Evolutionary conservation across 2,797 vertebrate species (phyloP).

Genomic region (Xenentodon cancila): DNA sequence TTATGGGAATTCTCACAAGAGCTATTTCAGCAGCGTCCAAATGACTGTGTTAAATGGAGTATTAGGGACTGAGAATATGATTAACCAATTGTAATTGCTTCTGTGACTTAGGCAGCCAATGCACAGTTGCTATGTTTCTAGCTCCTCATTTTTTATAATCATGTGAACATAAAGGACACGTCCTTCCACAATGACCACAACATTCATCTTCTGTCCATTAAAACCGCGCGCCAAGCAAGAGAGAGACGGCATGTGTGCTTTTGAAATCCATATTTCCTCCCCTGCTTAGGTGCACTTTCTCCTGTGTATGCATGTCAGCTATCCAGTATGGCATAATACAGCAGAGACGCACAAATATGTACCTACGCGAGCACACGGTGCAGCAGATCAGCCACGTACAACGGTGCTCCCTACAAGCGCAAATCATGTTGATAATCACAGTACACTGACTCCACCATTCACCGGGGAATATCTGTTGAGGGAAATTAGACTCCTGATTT

Average conservation of each 20-base stretch:
- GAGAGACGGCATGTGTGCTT: conserved; percentile 49
- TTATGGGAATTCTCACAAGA: conserved; percentile 74
- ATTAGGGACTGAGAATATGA: conserved; percentile 74
- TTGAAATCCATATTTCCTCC: conserved; percentile 49
- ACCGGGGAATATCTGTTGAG: conserved; percentile 70
- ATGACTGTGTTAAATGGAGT: conserved; percentile 75
- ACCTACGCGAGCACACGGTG: conserved; percentile 45
- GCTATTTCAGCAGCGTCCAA: conserved; percentile 71
- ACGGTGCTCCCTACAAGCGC: conserved; percentile 64
- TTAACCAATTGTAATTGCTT: conserved; percentile 73
- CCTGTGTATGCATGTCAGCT: conserved; percentile 37
- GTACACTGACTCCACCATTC: conserved; percentile 64
- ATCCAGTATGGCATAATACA: conserved; percentile 42
- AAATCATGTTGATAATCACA: conserved; percentile 78
- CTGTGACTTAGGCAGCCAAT: conserved; percentile 51
- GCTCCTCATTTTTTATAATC: conserved; percentile 3
- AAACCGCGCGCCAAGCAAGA: conserved; percentile 11
- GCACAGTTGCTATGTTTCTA: conserved; percentile 21
- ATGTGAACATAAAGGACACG: too few species aligned
- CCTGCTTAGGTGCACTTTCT: conserved; percentile 55
- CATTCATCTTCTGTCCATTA: conserved; percentile 30
- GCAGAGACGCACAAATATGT: conserved; percentile 56
- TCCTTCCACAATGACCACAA: neutral
- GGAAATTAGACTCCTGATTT: conserved; percentile 66
- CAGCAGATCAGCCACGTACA: conserved; percentile 68